These are phyloP conservation scores for Porites lutea DNA, from an alignment of 64 coral and sea anemone species.

Conservation along the genomic window DNA sequence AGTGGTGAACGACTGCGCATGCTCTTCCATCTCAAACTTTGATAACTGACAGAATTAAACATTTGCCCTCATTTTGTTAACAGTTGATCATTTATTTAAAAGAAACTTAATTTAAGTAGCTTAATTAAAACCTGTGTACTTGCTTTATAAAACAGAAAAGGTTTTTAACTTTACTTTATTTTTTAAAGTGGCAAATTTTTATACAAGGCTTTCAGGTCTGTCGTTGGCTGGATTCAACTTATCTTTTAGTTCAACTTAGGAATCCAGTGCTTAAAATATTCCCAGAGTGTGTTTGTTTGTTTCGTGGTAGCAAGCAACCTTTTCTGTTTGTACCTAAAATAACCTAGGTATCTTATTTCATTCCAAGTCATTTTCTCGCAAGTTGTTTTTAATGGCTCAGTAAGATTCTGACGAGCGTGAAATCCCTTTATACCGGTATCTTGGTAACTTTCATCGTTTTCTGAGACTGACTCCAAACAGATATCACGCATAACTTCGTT, in stretches of 20 bases:
- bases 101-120: too few species aligned
- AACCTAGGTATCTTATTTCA: slow-evolving; percentile 82
- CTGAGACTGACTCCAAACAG: slow-evolving; percentile 58
- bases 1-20: too few species aligned
- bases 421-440: slow-evolving; percentile 58
- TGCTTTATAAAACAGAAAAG: too few species aligned
- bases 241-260: background rate
- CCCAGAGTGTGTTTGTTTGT: background rate
- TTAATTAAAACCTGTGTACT: too few species aligned
- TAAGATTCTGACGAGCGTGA: slow-evolving; percentile 63
- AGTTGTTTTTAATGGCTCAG: slow-evolving; percentile 46
- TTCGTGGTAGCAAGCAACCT: background rate
- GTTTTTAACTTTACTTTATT: too few species aligned
- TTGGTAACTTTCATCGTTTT: slow-evolving; percentile 23
- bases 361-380: slow-evolving; percentile 90
- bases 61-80: too few species aligned
- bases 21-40: too few species aligned
- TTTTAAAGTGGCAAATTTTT: too few species aligned
- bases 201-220: too few species aligned
- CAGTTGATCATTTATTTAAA: too few species aligned
- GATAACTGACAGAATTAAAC: too few species aligned
- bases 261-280: background rate
- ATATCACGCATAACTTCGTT: slow-evolving; percentile 56
- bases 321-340: slow-evolving; percentile 78
- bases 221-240: background rate